Evolutionary conservation across 2,888 invertebrate genomes (phyloP).

Genomic region (Tenthredo distinguenda): DNA sequence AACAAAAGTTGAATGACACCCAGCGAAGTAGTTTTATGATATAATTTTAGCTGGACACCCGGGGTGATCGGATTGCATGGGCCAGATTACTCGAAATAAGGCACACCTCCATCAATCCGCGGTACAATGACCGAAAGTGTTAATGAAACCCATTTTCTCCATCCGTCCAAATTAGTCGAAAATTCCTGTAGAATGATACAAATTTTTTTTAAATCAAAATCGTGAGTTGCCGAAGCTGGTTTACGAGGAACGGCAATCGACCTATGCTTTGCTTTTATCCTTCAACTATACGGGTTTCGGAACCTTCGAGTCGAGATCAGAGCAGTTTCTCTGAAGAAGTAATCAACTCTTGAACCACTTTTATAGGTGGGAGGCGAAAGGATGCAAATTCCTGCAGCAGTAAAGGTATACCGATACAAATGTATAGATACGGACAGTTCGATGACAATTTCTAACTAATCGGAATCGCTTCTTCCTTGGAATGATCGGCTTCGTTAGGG

Average conservation of each 20-base stretch:
- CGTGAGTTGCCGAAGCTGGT: not conserved
- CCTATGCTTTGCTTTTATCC: not conserved
- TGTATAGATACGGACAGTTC: not conserved
- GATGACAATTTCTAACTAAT: not conserved
- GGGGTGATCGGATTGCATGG: not conserved
- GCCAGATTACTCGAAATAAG: not conserved
- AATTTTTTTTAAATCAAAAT: not conserved
- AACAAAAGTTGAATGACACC: not conserved
- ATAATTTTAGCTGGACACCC: constrained; percentile 8
- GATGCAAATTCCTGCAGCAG: constrained; percentile 7
- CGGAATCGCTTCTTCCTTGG: not conserved
- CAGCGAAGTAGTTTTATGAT: not conserved
- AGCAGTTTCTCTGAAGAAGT: not conserved
- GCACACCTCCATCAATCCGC: not conserved
- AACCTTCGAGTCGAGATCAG: not conserved
- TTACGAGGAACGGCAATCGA: not conserved
- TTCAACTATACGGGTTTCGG: not conserved
- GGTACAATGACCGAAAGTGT: not conserved
- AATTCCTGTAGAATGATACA: not conserved
- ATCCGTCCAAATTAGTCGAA: not conserved
- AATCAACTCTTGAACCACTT: not conserved
- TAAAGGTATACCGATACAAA: not conserved
- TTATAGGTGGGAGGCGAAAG: not conserved
- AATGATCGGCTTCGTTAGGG: constrained; percentile 26
- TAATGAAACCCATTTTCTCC: not conserved